Base-by-base conservation (phyloP, 2,888 invertebrate genomes). In the Melanotus villosus region DNA sequence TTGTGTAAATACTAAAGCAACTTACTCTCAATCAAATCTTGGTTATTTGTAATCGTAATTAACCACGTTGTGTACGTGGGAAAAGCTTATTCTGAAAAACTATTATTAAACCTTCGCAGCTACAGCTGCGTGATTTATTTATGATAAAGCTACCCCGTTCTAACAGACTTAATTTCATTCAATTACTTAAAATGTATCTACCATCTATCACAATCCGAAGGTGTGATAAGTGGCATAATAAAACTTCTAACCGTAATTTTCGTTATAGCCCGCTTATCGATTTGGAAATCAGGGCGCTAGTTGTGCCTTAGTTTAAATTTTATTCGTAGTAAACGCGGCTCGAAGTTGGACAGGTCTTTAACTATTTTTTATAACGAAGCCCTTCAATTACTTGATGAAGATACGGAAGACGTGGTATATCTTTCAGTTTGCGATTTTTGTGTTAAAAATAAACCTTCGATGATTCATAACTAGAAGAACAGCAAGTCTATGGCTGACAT, bases 141-240 rank as follows among this genome's bases (percentile, higher is more conserved):
- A 18, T 4, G 56, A 56, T 56, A 36, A 45, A 45, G 23, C 7
- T 30, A 45, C 59, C 16, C 45, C 16, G 19, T 19, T 16, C 41
- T 16, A 26, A 26, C 36, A 12, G 21, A 38, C 57, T 57, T 57
- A 45, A 45, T 43, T 59, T 59, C 12, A 59, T 38, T 59, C 43
- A 32, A 59, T 59, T 59, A 59, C 19, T 59, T 59, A 59, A 59
- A 59, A 59, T 59, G 59, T 59, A 59, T 59, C 45, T 43, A 59
- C 59, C 45, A 59, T 59, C 43, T 43, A 45, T 57, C 45, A 59
- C 59, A 14, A 19, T 56, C 19, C 23, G 10, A 12, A 59, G 59
- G 59, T 59, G 59, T 26, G 32, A 45, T 59, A 59, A 59, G 26
- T 43, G 59, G 16, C 14, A 45, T 45, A 59, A 59, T 59, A 59